Conservation (phyloP, 2,113 vertebrate species). For the Phylloscopus trochilus region DNA sequence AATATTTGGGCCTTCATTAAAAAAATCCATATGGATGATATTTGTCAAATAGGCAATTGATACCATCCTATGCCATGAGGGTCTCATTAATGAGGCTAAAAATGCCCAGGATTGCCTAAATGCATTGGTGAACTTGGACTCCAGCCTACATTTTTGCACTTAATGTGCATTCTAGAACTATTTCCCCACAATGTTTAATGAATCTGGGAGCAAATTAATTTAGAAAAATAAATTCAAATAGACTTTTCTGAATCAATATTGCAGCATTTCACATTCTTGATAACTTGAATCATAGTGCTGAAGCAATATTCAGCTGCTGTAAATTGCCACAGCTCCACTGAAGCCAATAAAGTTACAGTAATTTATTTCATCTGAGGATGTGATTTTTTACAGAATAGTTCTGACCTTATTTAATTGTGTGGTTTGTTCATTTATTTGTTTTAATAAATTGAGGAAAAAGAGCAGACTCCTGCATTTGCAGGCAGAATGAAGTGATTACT, state of each 20-base stretch:
- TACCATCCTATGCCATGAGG: not conserved
- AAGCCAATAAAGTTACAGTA: slow-evolving; percentile 8
- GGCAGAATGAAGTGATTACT: not conserved
- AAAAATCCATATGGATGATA: not conserved
- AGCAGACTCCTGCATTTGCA: not conserved
- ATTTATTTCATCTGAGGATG: slow-evolving; percentile 12
- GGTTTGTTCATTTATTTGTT: not conserved
- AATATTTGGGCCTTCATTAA: not conserved
- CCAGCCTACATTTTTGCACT: not conserved
- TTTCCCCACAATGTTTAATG: not conserved
- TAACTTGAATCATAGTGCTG: slow-evolving; percentile 3
- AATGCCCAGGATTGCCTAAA: not conserved
- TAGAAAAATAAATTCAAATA: slow-evolving; percentile 35
- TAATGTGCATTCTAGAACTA: not conserved
- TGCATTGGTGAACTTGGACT: not conserved
- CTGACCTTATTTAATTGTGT: slow-evolving; percentile 2
- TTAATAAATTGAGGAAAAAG: not conserved
- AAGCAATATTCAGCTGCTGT: slow-evolving; percentile 13
- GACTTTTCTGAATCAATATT: slow-evolving; percentile 38
- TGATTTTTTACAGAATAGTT: not conserved
- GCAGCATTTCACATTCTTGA: slow-evolving; percentile 27
- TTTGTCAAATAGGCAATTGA: not conserved
- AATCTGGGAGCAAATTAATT: slow-evolving; percentile 16
- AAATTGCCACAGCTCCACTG: slow-evolving; percentile 11
- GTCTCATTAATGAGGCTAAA: not conserved